Conservation (phyloP, 2,797 vertebrate genomes). For the Tenualosa thibaudeaui region DNA sequence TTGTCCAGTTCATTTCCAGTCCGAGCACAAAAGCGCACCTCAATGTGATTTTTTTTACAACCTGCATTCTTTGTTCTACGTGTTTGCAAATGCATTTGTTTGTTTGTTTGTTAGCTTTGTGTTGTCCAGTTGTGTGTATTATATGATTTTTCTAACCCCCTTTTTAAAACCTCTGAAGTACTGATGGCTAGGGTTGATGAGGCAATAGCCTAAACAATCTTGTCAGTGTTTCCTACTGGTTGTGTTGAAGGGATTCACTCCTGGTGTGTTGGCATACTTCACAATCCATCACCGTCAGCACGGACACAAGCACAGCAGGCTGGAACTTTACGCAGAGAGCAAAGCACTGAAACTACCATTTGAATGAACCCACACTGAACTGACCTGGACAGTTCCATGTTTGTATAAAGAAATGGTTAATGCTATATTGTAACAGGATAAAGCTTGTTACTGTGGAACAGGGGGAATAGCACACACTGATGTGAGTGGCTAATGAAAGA, state of each 20-base stretch:
- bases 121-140: slow-evolving; percentile 32
- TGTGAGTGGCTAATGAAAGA: slow-evolving; percentile 55
- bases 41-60: slow-evolving; percentile 37
- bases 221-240: slow-evolving; percentile 31
- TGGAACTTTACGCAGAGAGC: slow-evolving; percentile 39
- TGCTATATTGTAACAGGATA: slow-evolving; percentile 48
- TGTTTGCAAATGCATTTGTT: slow-evolving; percentile 32
- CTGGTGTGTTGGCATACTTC: slow-evolving; percentile 48
- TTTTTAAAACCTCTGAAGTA: slow-evolving; percentile 13
- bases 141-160: slow-evolving; percentile 29
- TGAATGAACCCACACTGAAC: slow-evolving; percentile 34
- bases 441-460: slow-evolving; percentile 43
- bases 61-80: slow-evolving; percentile 49
- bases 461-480: slow-evolving; percentile 49
- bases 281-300: slow-evolving; percentile 30
- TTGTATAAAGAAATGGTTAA: slow-evolving; percentile 55
- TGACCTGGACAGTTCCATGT: slow-evolving; percentile 34
- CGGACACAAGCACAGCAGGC: slow-evolving; percentile 28
- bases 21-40: slow-evolving; percentile 52
- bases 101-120: slow-evolving; percentile 47
- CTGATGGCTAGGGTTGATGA: slow-evolving; percentile 38
- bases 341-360: slow-evolving; percentile 49
- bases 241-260: slow-evolving; percentile 34
- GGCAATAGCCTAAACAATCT: slow-evolving; percentile 34
- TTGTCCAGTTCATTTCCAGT: slow-evolving; percentile 47